Conservation (phyloP, 2,797 vertebrate genomes). For the Thripadectes ignobilis region DNA sequence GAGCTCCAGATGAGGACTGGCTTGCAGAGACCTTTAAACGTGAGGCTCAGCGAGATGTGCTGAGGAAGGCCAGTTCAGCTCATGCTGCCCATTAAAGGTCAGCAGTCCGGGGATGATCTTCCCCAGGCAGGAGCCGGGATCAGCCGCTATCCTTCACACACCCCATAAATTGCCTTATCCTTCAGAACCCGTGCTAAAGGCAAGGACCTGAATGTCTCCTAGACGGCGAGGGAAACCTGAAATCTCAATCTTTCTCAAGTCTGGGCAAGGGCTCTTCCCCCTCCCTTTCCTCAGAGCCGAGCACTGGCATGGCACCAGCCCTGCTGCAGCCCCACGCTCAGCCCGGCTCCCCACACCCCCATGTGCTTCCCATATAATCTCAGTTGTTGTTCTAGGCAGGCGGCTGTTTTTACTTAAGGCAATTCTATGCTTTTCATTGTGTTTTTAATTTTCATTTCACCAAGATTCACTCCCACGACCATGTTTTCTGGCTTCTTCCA, state of each 20-base stretch:
- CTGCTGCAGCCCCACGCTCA: background rate
- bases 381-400: background rate
- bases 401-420: constrained; percentile 4
- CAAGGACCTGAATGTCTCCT: background rate
- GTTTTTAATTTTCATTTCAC: constrained; percentile 60
- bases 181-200: background rate
- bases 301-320: background rate
- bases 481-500: constrained; percentile 35
- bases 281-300: background rate
- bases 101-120: background rate
- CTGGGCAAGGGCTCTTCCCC: background rate
- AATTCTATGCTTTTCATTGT: constrained; percentile 11
- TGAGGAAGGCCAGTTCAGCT: background rate
- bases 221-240: background rate
- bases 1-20: background rate
- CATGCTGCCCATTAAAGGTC: background rate
- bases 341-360: background rate
- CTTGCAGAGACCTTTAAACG: background rate
- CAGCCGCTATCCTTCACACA: background rate
- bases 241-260: background rate
- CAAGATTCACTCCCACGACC: constrained; percentile 17
- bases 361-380: background rate
- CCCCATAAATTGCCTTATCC: background rate
- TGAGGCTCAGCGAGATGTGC: background rate
- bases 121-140: background rate